phyloP scores from a whole-genome alignment of 2,888 invertebrate species.

The Meghimatium bilineatum region DNA sequence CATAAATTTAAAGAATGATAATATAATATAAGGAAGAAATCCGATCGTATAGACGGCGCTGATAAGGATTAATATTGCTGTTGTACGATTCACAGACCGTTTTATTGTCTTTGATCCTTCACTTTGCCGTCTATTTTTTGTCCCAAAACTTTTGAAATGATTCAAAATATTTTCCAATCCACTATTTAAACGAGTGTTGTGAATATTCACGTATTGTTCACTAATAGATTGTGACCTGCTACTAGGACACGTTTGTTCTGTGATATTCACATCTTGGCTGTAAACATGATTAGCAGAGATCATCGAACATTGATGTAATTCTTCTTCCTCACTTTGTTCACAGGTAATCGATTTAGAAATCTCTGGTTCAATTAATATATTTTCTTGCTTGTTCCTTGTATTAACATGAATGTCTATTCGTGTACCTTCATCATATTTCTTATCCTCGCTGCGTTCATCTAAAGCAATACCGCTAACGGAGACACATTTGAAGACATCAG shows the following conservation, averaged over 20 bases:
- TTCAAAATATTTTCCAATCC: neutral
- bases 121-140: neutral
- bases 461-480: neutral
- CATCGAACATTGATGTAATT: too few species aligned
- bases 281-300: too few species aligned
- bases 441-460: neutral
- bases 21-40: conserved; percentile 20
- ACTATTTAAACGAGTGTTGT: neutral
- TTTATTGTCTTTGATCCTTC: neutral
- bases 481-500: neutral
- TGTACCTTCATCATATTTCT: neutral
- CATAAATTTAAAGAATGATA: neutral
- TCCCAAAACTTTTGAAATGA: neutral
- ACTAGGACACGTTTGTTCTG: too few species aligned
- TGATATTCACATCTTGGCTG: too few species aligned
- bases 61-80: conserved; percentile 35
- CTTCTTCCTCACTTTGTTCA: too few species aligned
- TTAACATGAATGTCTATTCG: neutral
- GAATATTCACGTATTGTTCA: neutral
- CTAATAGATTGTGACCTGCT: too few species aligned
- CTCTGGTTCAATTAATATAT: neutral
- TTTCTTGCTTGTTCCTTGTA: neutral
- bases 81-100: neutral
- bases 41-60: conserved; percentile 2
- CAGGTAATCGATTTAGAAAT: neutral